Evolutionary conservation across 2,888 invertebrate species (phyloP).

Genomic region (Argyra leucocephala): DNA sequence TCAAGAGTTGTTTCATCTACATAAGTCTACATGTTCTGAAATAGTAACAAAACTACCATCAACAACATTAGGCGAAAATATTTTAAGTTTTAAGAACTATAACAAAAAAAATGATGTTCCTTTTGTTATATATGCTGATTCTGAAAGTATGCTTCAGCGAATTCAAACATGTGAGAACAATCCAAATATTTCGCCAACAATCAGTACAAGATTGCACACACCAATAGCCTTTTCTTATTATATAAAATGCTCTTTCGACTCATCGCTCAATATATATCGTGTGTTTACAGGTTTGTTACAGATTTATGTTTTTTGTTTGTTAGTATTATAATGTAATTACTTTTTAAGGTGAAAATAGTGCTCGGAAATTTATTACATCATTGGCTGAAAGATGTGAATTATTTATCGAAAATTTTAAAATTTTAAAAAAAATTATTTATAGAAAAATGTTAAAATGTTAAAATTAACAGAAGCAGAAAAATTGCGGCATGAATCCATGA

Average conservation of each 20-base stretch:
- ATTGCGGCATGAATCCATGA: neutral
- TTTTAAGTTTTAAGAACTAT: neutral
- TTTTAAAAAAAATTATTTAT: neutral
- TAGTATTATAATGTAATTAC: no score
- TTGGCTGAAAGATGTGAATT: neutral
- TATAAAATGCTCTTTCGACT: slow-evolving; percentile 8
- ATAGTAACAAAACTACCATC: no score
- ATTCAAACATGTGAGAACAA: neutral
- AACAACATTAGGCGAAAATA: no score
- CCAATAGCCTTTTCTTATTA: neutral
- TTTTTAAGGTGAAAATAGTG: neutral
- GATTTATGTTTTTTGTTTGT: no score
- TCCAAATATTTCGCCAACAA: slow-evolving; percentile 6
- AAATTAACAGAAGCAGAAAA: neutral
- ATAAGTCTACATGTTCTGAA: no score
- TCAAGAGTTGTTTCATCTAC: neutral
- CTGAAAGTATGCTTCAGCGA: neutral
- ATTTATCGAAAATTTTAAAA: neutral
- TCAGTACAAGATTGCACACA: neutral
- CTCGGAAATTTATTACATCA: neutral
- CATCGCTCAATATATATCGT: neutral
- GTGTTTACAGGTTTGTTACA: neutral
- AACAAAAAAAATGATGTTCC: no score
- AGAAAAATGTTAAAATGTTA: no score
- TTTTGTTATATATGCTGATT: slow-evolving; percentile 10